These are phyloP conservation scores for Odobenus rosmarus DNA, from an alignment of 2,113 vertebrate species.

Conservation along the genomic window DNA sequence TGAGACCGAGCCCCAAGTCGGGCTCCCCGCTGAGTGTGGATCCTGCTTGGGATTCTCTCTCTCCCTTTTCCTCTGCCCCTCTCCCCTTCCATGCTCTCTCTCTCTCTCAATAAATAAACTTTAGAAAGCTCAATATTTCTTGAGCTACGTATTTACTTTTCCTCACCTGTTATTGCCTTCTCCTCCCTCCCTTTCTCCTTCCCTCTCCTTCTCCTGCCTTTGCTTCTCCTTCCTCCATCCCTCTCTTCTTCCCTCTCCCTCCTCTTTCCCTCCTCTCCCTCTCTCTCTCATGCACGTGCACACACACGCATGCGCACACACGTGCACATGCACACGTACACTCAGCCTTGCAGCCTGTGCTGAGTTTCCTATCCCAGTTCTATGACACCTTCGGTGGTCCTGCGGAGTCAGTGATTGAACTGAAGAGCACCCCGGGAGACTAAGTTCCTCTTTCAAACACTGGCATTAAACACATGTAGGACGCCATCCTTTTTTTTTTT, in stretches of 20 bases:
- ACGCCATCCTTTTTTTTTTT: background rate
- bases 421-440: background rate
- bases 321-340: background rate
- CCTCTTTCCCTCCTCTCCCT: background rate
- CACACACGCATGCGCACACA: rapidly evolving
- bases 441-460: background rate
- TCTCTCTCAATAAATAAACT: background rate
- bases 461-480: background rate
- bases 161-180: background rate
- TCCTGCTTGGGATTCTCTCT: background rate
- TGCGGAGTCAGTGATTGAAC: background rate
- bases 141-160: background rate
- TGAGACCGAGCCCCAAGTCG: background rate
- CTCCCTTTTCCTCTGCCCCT: background rate
- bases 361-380: background rate
- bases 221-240: background rate
- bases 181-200: background rate
- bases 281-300: too few relatives aligned
- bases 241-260: background rate
- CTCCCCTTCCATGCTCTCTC: background rate
- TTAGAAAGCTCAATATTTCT: background rate
- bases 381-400: background rate
- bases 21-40: background rate
- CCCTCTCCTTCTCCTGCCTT: too few relatives aligned
- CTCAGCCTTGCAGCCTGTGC: background rate